Percentiles rank a stretch among this genome's conserved stretches.
Conservation (phyloP, 2,888 invertebrate species). For the Aromia moschata region DNA sequence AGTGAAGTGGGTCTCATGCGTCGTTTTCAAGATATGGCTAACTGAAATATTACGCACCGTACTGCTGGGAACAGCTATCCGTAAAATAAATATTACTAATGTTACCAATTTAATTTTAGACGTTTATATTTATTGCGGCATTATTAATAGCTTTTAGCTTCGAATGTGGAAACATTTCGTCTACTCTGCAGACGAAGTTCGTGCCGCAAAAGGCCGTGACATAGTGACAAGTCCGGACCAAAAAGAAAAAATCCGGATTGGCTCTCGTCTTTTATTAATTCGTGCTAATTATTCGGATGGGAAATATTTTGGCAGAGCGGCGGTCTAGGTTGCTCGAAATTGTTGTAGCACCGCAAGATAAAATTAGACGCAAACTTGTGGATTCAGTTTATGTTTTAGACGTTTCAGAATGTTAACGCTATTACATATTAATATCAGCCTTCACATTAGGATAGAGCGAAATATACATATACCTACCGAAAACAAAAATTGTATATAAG, state of each 20-base stretch:
- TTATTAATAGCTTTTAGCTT: conserved; percentile 10
- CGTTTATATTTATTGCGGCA: conserved; percentile 5
- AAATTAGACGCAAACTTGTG: conserved; percentile 11
- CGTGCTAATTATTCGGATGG: conserved; percentile 10
- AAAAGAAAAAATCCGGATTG: conserved; percentile 5
- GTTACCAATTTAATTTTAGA: conserved; percentile 9
- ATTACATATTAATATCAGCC: too few species aligned
- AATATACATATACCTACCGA: too few species aligned
- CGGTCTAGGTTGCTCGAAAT: conserved; percentile 18
- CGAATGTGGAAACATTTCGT: not conserved
- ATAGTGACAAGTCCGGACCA: conserved; percentile 7
- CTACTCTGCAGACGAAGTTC: not conserved
- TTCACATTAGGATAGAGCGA: too few species aligned
- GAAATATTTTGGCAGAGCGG: conserved; percentile 24
- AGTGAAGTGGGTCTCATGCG: too few species aligned
- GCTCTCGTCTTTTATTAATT: conserved; percentile 18
- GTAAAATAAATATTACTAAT: conserved; percentile 8
- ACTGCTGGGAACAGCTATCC: not conserved
- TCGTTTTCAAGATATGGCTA: too few species aligned
- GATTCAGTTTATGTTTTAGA: not conserved
- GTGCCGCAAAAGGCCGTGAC: conserved; percentile 1
- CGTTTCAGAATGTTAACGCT: too few species aligned
- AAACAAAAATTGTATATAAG: too few species aligned
- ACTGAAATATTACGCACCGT: too few species aligned
- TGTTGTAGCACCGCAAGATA: conserved; percentile 9